Conservation (phyloP, 2,888 invertebrate genomes). For the Microctonus brassicae region DNA sequence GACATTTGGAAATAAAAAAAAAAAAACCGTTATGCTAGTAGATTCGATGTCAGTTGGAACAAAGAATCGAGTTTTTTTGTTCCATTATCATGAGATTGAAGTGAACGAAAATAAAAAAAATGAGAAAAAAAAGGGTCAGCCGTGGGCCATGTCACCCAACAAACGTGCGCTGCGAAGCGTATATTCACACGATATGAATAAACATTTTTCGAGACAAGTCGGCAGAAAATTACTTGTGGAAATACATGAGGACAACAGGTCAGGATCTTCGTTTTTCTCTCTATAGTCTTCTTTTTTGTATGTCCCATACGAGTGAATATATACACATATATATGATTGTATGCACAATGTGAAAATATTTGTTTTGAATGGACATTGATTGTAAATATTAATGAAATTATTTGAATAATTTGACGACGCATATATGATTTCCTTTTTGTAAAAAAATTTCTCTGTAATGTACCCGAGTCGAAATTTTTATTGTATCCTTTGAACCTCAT, state of each 20-base stretch:
- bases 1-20: too few relatives aligned
- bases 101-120: constrained; percentile 29
- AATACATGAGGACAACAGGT: constrained; percentile 48
- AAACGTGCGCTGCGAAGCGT: constrained; percentile 53
- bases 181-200: constrained; percentile 63
- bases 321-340: not conserved
- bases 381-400: too few relatives aligned
- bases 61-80: constrained; percentile 14
- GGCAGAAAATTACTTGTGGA: constrained; percentile 61
- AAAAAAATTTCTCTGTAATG: too few relatives aligned
- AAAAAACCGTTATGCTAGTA: not conserved
- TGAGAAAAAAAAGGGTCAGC: constrained; percentile 36
- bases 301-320: not conserved
- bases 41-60: not conserved
- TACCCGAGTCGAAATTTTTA: too few relatives aligned
- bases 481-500: too few relatives aligned
- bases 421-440: too few relatives aligned
- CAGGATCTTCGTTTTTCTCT: constrained; percentile 25
- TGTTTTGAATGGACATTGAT: too few relatives aligned
- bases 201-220: constrained; percentile 59
- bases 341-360: too few relatives aligned
- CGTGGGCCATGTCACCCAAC: constrained; percentile 51
- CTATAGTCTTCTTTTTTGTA: not conserved
- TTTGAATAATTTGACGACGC: too few relatives aligned
- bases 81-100: constrained; percentile 49